Percentiles rank a stretch among this genome's conserved stretches.
phyloP scores from a whole-genome alignment of 2,888 invertebrate genomes.

The Cheilosia vernalis region DNA sequence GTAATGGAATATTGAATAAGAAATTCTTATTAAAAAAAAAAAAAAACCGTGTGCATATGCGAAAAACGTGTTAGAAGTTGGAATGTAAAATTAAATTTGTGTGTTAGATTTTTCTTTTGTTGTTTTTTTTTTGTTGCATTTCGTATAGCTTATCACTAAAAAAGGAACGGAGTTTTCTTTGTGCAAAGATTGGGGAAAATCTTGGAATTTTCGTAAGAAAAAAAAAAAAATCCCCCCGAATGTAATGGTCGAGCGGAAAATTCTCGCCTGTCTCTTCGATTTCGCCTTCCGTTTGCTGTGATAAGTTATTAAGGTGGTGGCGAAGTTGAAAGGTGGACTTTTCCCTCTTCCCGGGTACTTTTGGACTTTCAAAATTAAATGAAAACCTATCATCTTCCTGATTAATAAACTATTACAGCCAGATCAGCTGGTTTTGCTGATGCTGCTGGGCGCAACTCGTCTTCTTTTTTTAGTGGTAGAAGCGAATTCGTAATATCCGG shows the following conservation, averaged over 20 bases:
- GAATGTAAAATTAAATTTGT: slow-evolving; percentile 22
- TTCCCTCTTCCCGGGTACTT: background rate
- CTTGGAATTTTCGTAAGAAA: background rate
- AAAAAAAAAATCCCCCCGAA: background rate
- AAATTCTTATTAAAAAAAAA: slow-evolving; percentile 23
- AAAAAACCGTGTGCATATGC: slow-evolving; percentile 47
- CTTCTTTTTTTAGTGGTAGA: slow-evolving; percentile 35
- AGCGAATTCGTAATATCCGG: slow-evolving; percentile 59
- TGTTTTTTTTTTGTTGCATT: slow-evolving; percentile 1
- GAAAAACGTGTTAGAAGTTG: slow-evolving; percentile 66
- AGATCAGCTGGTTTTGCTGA: slow-evolving; percentile 63
- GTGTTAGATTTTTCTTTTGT: slow-evolving; percentile 15
- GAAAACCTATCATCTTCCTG: background rate
- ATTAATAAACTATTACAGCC: slow-evolving; percentile 12
- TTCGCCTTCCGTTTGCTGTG: slow-evolving; percentile 6
- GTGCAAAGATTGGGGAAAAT: background rate
- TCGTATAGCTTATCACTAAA: slow-evolving; percentile 6
- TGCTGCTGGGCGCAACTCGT: slow-evolving; percentile 43
- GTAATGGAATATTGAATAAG: slow-evolving; percentile 27
- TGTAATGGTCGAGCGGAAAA: slow-evolving; percentile 53
- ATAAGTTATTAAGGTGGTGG: background rate
- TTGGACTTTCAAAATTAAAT: background rate
- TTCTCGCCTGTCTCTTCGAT: slow-evolving; percentile 18
- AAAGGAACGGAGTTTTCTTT: slow-evolving; percentile 25
- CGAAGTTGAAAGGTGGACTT: background rate